Evolutionary conservation across 2,797 vertebrate species (phyloP), one percentile per base, ranked within the genome.

Genomic region (Scleropages formosus): DNA sequence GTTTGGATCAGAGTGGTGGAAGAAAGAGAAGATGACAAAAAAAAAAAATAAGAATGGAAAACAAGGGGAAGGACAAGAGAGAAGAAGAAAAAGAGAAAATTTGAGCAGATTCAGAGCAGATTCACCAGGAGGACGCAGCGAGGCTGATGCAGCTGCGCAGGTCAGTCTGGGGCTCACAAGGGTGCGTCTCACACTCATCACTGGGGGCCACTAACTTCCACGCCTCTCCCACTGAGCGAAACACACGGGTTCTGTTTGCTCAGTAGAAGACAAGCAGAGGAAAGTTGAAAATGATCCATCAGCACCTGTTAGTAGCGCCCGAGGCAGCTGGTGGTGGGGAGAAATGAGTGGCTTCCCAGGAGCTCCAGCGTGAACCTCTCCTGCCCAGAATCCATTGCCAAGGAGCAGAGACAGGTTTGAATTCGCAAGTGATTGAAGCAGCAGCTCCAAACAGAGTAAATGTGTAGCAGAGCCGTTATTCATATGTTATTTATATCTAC

Each of bases 61-160:
- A 83, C 78, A 79, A 86, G 79, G 77, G 67, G 78, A 82, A 39
- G n/a, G n/a, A n/a, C n/a, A 67, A 84, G 83, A 76, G 51, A 74
- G 7, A 76, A 16, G 71, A 63, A 65, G 71, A 72, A 58, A 75
- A 67, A 74, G 18, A 77, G 59, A 72, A 18, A 75, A 73, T 46
- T 24, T 58, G 68, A 77, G 65, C 46, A 68, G 64, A 74, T 65
- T 15, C 56, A 68, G 8, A 68, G 39, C 24, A 60, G 13, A n/a
- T 24, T 18, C 46, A 7, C 27, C 53, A 1, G 8, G 61, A 65
- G n/a, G 27, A 39, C 47, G 24, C 61, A 56, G 26, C 72, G 62
- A 73, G 44, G 58, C 53, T 66, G 53, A 15, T 31, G 59, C 26
- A 27, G 27, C 51, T 11, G 0, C 26, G 60, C 27, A 13, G 49